Evolutionary conservation across 2,113 vertebrate species (phyloP), one percentile per base, ranked within the genome.

Genomic region (Zapornia atra): DNA sequence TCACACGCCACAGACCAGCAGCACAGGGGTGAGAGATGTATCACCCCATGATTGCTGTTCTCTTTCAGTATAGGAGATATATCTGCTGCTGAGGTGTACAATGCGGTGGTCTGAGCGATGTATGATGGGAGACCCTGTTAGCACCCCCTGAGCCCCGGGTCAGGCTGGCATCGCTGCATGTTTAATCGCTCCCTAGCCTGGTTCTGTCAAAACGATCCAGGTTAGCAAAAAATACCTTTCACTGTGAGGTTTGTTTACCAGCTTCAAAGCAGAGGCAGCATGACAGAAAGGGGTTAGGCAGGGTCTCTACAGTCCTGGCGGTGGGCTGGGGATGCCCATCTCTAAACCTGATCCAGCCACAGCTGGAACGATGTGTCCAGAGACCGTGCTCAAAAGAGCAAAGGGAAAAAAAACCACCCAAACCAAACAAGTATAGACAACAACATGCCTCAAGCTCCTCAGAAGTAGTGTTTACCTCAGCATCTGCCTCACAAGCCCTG

Each of bases 261-360:
- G 69, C 48, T 91, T 94, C 89, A 92, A 87, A 92, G 89, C 83
- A 96, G 53, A 95, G 44, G 65, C 42, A 51, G 42, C 4, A 7
- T 84, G 94, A 97, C 94, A 94, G 94, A 97, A 97, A 38, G 69
- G 81, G 95, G 91, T 89, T 91, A 94, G 65, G 59, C 59, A 72
- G 48, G 73, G 87, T 53, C 12, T 60, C 57, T 33, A 56, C 33
- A 53, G 42, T 25, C 46, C 46, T 71, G 38, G 29, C 29, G 24
- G 22, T 25, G 24, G 29, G 20, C 6, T 84, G 42, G 51, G 17
- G 22, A 24, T 31, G 25, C 42, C 7, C 15, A 63, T 24, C 76
- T 61, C 88, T 65, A 80, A 71, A 88, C 36, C 33, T 50, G 65
- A 46, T 38, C 29, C 53, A 79, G 57, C 4, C 60, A 51, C 22